A percentile compares a stretch with the other conserved stretches of the same genome.
These are phyloP conservation scores for Lethrus apterus DNA, from an alignment of 1,140 invertebrate species.

Conservation along the genomic window DNA sequence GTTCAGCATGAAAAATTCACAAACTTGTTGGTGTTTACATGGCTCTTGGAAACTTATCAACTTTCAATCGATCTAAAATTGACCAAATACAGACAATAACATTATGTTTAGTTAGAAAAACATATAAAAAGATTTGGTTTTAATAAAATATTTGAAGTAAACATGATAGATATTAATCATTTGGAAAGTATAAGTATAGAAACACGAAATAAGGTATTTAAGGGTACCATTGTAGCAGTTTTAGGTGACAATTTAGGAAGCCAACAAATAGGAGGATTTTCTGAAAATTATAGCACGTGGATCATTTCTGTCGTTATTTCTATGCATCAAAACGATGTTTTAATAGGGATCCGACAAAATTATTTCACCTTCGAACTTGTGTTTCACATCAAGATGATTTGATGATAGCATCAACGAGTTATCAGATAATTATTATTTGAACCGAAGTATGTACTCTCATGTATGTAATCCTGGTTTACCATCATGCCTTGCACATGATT, in stretches of 20 bases:
- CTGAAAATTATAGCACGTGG: constrained; percentile 3
- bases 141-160: neutral
- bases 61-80: neutral
- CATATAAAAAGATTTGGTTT: constrained; percentile 6
- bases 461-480: constrained; percentile 6
- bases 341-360: too few relatives aligned
- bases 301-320: constrained; percentile 12
- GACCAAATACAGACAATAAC: constrained; percentile 7
- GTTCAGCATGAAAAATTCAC: neutral
- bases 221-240: constrained; percentile 2
- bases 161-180: neutral
- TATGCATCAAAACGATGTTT: neutral
- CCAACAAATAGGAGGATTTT: constrained; percentile 15
- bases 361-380: neutral
- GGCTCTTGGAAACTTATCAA: neutral
- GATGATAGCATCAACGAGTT: neutral
- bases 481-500: constrained; percentile 13
- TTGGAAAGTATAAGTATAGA: neutral
- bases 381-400: neutral
- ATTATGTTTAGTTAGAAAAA: constrained; percentile 1
- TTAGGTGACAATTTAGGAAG: constrained; percentile 14
- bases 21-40: constrained; percentile 6
- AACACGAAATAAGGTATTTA: neutral
- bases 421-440: neutral
- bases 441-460: constrained; percentile 11